Percentiles rank a stretch among this genome's conserved stretches.
phyloP scores from a whole-genome alignment of 2,888 invertebrate genomes.

The Athripsodes cinereus region DNA sequence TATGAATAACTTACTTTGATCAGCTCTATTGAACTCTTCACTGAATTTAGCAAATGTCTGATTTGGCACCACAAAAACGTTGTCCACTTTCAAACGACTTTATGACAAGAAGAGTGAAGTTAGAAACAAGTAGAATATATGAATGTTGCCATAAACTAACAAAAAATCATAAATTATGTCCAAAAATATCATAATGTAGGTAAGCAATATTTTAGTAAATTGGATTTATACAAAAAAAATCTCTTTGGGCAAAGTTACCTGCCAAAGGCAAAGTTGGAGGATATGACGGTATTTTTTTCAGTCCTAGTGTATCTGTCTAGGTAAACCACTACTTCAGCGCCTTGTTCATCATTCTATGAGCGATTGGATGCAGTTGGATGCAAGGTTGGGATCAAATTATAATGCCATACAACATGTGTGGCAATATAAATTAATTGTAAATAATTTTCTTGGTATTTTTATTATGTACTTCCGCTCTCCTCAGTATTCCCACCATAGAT shows the following conservation, averaged over 20 bases:
- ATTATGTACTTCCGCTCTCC: no score
- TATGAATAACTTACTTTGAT: background rate
- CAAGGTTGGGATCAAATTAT: no score
- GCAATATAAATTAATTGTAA: no score
- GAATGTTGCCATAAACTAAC: slow-evolving; percentile 4
- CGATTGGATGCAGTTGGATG: no score
- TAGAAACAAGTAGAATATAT: background rate
- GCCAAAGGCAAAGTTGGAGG: background rate
- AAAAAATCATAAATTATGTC: background rate
- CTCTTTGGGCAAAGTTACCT: slow-evolving; percentile 1
- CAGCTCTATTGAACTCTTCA: background rate
- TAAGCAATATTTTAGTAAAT: slow-evolving; percentile 1
- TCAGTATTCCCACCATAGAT: no score
- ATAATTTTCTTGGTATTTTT: no score
- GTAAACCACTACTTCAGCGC: no score
- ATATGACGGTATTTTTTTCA: background rate
- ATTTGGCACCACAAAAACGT: slow-evolving; percentile 3
- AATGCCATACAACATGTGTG: no score
- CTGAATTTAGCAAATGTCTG: background rate
- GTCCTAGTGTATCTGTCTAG: no score
- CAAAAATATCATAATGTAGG: background rate
- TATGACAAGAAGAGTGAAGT: background rate
- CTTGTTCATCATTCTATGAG: no score
- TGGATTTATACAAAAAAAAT: background rate
- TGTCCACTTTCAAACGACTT: background rate